Conservation (phyloP, 2,797 vertebrate genomes). For the Pelobates cultripes region DNA sequence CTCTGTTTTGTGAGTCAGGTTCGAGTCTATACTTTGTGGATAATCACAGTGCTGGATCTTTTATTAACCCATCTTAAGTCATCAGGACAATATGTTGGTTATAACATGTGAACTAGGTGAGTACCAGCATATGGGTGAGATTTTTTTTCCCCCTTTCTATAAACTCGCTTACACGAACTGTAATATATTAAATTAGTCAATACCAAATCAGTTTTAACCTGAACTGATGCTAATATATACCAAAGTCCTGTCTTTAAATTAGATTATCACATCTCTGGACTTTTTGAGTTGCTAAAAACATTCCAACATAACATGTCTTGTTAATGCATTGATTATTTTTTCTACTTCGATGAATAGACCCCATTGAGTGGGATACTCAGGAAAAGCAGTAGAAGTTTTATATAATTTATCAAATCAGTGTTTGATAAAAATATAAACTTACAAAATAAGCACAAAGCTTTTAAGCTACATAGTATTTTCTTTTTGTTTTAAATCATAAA, state of each 20-base stretch:
- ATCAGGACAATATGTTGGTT: no score
- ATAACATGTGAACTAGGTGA: no score
- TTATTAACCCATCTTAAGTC: no score
- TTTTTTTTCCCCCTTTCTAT: no score
- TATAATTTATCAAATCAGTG: constrained; percentile 58
- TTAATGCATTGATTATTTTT: constrained; percentile 46
- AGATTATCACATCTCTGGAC: constrained; percentile 5
- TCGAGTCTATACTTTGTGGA: no score
- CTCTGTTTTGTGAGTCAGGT: no score
- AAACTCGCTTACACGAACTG: no score
- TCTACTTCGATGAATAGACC: constrained; percentile 3
- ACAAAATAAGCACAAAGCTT: constrained; percentile 32
- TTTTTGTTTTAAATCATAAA: constrained; percentile 58
- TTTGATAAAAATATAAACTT: constrained; percentile 53
- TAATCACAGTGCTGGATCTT: no score
- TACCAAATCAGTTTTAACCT: not conserved
- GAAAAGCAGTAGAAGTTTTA: constrained; percentile 58
- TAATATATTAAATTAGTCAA: no score
- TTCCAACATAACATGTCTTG: constrained; percentile 34
- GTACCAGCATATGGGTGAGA: no score
- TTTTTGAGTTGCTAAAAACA: not conserved
- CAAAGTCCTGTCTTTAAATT: not conserved
- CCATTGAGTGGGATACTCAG: constrained; percentile 48
- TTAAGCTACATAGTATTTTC: constrained; percentile 41
- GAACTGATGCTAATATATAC: no score